A percentile compares a stretch with the other conserved stretches of the same genome.
These are phyloP conservation scores for Mellivora capensis DNA, from an alignment of 2,113 vertebrate species.

Conservation along the genomic window DNA sequence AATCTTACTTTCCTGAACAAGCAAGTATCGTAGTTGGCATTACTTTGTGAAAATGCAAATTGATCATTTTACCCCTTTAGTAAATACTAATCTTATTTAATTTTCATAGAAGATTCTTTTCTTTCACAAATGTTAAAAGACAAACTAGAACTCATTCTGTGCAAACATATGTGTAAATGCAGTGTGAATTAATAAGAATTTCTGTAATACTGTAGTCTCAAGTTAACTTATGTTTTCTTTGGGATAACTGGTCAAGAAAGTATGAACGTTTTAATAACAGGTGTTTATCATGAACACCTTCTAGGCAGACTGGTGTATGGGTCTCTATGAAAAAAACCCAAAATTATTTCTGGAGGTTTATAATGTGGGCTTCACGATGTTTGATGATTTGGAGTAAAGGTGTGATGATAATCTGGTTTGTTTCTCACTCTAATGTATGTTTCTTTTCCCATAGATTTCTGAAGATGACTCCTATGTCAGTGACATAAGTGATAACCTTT, in stretches of 20 bases:
- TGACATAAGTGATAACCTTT: conserved; percentile 96
- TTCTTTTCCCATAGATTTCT: conserved; percentile 84
- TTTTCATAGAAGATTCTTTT: background rate
- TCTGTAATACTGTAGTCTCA: background rate
- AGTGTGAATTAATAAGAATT: background rate
- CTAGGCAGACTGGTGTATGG: background rate
- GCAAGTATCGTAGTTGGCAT: background rate
- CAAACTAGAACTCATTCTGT: background rate
- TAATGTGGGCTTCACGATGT: background rate
- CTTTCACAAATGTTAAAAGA: background rate
- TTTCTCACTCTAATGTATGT: conserved; percentile 11
- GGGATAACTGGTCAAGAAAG: background rate
- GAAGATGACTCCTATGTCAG: conserved; percentile 97
- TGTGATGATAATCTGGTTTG: background rate
- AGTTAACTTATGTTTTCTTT: conserved; percentile 1
- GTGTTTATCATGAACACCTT: background rate
- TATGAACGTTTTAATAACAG: background rate
- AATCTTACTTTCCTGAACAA: background rate
- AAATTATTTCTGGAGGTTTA: background rate
- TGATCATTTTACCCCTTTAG: background rate
- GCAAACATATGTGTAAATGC: background rate
- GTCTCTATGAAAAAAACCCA: background rate
- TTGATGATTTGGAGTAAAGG: background rate
- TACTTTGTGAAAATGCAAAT: background rate
- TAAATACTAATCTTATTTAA: background rate